A percentile compares a stretch with the other conserved stretches of the same genome.
phyloP scores from a whole-genome alignment of 2,113 vertebrate species.

The Lepus timidus region DNA sequence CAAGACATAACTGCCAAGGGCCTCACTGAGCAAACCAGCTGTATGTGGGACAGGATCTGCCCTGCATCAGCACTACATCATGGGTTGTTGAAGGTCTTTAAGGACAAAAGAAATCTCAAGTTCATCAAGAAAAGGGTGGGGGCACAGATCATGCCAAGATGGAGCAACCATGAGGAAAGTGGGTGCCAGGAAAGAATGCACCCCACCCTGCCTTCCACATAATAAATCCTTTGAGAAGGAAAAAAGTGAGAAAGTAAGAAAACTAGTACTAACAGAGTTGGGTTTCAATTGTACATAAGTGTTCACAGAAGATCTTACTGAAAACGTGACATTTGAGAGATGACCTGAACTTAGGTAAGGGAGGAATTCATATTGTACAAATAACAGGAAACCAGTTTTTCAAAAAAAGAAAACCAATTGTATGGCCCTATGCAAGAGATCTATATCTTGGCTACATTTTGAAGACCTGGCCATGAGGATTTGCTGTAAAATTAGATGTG shows the following conservation, averaged over 20 bases:
- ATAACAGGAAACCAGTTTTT: neutral
- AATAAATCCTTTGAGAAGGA: neutral
- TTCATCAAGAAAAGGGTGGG: too few relatives aligned
- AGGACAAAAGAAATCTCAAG: too few relatives aligned
- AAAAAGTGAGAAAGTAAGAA: neutral
- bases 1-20: too few relatives aligned
- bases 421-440: neutral
- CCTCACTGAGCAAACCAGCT: too few relatives aligned
- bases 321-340: neutral
- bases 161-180: too few relatives aligned
- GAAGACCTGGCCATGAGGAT: neutral
- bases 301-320: neutral
- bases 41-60: too few relatives aligned
- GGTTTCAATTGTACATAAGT: neutral
- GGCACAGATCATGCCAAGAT: too few relatives aligned
- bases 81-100: too few relatives aligned
- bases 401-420: neutral
- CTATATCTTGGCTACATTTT: neutral
- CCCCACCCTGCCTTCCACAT: neutral
- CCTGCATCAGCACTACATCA: too few relatives aligned
- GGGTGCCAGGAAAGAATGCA: too few relatives aligned
- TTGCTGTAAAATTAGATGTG: neutral
- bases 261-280: accelerated
- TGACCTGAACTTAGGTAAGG: neutral
- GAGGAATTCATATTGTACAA: neutral